Base-by-base conservation (phyloP, 2,888 invertebrate genomes). In the Melolontha melolontha region DNA sequence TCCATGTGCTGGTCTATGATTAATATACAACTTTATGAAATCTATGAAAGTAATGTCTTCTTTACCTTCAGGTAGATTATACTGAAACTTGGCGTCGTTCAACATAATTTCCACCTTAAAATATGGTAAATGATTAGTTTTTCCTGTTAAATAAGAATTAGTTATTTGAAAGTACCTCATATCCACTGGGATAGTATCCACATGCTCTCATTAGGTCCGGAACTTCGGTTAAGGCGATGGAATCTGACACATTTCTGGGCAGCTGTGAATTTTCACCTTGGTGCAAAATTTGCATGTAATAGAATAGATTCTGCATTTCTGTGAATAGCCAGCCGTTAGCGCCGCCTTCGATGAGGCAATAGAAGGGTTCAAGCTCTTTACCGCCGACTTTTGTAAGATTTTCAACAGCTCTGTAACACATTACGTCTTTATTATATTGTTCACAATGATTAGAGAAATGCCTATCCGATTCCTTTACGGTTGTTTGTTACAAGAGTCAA, bases 241-340 rank as follows among this genome's bases (percentile, higher is more conserved):
- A 84, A 63, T 89, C 88, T 14, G 86, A 86, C 42, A 92, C 88
- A 4, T 84, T 81, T 72, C 91, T 83, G 70, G 86, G 86, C 2
- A 88, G 85, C 57, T 88, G 88, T 0, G 89, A 87, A 78, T 90
- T 88, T 55, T 92, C 89, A 4, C 91, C 91, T 78, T 92, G 90
- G 74, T 90, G 87, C 73, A 91, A 80, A 50, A 93, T 89, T 84
- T 93, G 92, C 73, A 91, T 89, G 79, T 92, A 92, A 80, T 91
- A 92, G 82, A 93, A 93, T 69, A 91, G 84, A 78, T 92, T 91
- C 73, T 91, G 86, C 78, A 93, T 87, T 82, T 93, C 91, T 67
- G 84, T 82, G 79, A 91, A 91, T 63, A 92, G 83, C 86, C 89
- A 90, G 2, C 93, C 92, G 0, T 88, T 87, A 7, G 87, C 83